Percentiles rank a stretch among this genome's conserved stretches.
Evolutionary conservation across 2,888 invertebrate genomes (phyloP).

Genomic region (Cyrtodaria siliqua): DNA sequence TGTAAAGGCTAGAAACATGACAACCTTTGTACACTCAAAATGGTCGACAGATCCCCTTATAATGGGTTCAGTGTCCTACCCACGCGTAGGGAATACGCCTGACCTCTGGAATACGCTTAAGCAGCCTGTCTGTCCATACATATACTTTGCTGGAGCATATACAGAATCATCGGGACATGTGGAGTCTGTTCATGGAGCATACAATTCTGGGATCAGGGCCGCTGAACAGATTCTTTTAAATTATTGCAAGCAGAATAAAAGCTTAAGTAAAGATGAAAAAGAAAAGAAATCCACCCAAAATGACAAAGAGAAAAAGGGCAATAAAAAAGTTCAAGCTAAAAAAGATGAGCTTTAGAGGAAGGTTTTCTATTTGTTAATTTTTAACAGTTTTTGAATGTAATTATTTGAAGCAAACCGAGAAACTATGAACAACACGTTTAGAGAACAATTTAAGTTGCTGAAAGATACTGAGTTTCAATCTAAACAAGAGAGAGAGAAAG

Average conservation of each 20-base stretch:
- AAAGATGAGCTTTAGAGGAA: conserved; percentile 14
- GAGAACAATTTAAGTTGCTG: no score
- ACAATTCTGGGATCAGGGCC: conserved; percentile 72
- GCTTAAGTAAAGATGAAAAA: conserved; percentile 18
- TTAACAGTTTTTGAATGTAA: no score
- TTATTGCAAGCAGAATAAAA: conserved; percentile 43
- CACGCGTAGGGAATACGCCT: conserved; percentile 69
- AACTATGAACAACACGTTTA: no score
- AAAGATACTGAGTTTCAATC: no score
- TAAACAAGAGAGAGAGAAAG: no score
- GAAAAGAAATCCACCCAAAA: background rate
- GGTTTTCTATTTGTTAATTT: no score
- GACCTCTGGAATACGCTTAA: conserved; percentile 67
- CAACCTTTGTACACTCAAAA: conserved; percentile 69
- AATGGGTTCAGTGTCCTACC: conserved; percentile 69
- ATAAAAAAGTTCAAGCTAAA: background rate
- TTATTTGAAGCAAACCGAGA: no score
- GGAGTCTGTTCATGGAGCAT: conserved; percentile 76
- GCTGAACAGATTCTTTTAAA: conserved; percentile 67
- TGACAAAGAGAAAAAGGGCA: conserved; percentile 15
- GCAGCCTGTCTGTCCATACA: conserved; percentile 74
- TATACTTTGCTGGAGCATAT: conserved; percentile 79
- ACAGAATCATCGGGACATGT: conserved; percentile 65
- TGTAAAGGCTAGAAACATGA: conserved; percentile 64
- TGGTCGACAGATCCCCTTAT: conserved; percentile 72